Evolutionary conservation across 2,888 invertebrate species (phyloP).

Genomic region (Ectobius pallidus): DNA sequence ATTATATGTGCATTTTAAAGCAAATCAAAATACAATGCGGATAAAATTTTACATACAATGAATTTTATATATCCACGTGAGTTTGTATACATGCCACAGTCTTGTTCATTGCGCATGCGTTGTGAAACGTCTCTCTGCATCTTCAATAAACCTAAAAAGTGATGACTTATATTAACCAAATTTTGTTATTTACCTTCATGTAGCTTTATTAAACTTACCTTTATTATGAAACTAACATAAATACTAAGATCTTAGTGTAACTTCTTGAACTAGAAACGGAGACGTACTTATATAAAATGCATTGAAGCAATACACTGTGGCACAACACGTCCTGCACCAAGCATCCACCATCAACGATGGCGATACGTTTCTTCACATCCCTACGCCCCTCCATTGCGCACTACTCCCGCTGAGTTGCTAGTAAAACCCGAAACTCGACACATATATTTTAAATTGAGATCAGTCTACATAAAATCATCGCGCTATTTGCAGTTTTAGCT

Average conservation of each 20-base stretch:
- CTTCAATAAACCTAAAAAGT: constrained; percentile 32
- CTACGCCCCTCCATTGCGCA: constrained; percentile 34
- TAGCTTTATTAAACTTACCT: too few species aligned
- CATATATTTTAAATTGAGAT: too few species aligned
- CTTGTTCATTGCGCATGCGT: constrained; percentile 43
- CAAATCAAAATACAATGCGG: background rate
- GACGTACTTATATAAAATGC: background rate
- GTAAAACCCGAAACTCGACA: constrained; percentile 8
- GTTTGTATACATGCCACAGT: constrained; percentile 43
- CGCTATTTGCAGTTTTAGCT: too few species aligned
- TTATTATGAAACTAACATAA: background rate
- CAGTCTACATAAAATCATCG: too few species aligned
- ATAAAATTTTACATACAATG: background rate
- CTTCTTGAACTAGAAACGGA: background rate
- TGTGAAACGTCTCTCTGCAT: constrained; percentile 24
- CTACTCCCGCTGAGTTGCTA: background rate
- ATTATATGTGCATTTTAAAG: background rate
- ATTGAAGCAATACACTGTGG: background rate
- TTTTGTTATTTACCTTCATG: too few species aligned
- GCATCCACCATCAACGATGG: constrained; percentile 40
- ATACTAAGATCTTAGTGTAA: background rate
- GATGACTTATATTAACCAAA: constrained; percentile 21
- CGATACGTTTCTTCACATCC: constrained; percentile 37
- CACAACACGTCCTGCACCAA: background rate
- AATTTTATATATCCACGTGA: constrained; percentile 41